These are phyloP conservation scores for Sylvia atricapilla DNA, from an alignment of 2,113 vertebrate genomes.

Conservation along the genomic window DNA sequence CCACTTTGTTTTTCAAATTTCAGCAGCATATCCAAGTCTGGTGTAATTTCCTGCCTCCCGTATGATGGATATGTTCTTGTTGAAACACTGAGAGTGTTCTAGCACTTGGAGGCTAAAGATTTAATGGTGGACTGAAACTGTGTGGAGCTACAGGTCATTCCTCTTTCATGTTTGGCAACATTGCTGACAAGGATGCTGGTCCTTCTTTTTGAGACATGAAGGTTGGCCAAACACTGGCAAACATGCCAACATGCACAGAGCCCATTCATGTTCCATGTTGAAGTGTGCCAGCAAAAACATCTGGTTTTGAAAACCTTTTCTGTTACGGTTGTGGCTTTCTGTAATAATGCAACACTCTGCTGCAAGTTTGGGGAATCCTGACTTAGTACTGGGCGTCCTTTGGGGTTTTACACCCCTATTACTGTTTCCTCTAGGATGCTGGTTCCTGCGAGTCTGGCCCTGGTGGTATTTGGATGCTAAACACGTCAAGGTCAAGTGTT, in stretches of 20 bases:
- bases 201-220: not conserved
- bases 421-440: not conserved
- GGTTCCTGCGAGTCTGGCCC: not conserved
- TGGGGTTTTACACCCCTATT: not conserved
- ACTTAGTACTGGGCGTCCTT: not conserved
- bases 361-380: not conserved
- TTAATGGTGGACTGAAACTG: not conserved
- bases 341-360: not conserved
- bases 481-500: not conserved
- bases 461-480: fast-evolving
- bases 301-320: not conserved
- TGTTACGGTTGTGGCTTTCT: not conserved
- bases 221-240: not conserved
- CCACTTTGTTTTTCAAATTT: not conserved
- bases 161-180: not conserved
- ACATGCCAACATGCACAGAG: not conserved
- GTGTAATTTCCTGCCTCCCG: not conserved
- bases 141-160: not conserved
- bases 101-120: not conserved
- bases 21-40: not conserved
- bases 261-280: fast-evolving
- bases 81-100: not conserved
- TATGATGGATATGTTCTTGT: not conserved
- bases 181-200: not conserved
- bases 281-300: not conserved